Base-by-base conservation (phyloP, 2,113 vertebrate species). In the Hylia prasina region DNA sequence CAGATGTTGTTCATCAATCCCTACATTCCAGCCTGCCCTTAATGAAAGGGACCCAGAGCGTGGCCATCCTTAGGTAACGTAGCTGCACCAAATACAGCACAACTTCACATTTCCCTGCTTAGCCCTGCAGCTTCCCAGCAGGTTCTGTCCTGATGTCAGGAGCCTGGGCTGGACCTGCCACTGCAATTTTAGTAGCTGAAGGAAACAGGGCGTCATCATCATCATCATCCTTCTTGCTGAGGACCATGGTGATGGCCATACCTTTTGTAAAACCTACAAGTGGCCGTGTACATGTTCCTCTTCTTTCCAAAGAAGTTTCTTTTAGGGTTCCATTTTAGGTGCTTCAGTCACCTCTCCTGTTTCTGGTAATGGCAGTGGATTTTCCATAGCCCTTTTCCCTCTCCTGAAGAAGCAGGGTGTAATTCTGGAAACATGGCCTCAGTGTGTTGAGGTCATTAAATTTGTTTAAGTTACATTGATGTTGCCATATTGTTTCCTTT, bases 11-110 rank as follows among this genome's bases (percentile, higher is more conserved):
- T 81, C 47, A 44, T 63, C 69, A 68, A 0, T 76, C 45, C 53
- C 23, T 30, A 13, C 28, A 4, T 5, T 14, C 13, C 63, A 71
- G 24, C n/a, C 44, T 58, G 37, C 17, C 30, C 17, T 22, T 30
- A 65, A 24, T 0, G 0, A 54, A 70, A 51, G 47, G 61, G 9
- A 42, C 44, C 9, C 5, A 21, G 39, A 81, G 27, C 0, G 0
- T 10, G 13, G 42, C 33, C 25, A 31, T 75, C 39, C 8, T 31
- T 35, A 30, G 48, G 28, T 75, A 45, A 39, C 0, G 0, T 1
- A 39, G 60, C 24, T 77, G 25, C 35, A 48, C 24, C 15, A 1
- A 30, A 37, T 76, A 35, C 35, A 82, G 24, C 53, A 18, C 6
- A 8, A 9, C 15, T 40, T 70, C 1, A 2, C n/a, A 15, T 83